Percentiles rank a stretch among this genome's conserved stretches.
phyloP scores from a whole-genome alignment of 2,888 invertebrate genomes.

The Tanytarsus gracilentus region DNA sequence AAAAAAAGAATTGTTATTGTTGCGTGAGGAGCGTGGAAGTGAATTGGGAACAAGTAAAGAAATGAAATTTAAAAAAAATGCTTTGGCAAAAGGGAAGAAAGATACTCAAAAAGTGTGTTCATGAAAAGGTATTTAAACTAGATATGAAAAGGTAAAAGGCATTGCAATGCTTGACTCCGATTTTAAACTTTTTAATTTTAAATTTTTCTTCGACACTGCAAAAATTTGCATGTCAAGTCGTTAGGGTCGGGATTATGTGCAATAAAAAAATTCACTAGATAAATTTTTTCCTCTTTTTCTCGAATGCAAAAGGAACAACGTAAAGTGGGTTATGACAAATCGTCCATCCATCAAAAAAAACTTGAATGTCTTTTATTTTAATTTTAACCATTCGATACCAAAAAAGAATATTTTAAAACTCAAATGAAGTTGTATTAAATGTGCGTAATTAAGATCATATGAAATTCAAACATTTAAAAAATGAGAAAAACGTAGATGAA shows the following conservation, averaged over 20 bases:
- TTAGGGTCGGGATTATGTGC: no score
- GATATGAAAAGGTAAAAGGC: not conserved
- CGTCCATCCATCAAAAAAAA: not conserved
- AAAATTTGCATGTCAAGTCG: no score
- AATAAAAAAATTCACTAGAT: no score
- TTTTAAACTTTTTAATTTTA: no score
- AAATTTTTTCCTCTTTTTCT: no score
- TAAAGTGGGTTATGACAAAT: not conserved
- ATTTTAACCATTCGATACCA: not conserved
- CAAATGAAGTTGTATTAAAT: constrained; percentile 3
- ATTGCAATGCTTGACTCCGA: no score
- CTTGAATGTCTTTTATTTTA: not conserved
- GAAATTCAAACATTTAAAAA: not conserved
- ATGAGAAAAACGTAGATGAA: constrained; percentile 2
- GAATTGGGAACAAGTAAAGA: constrained; percentile 6
- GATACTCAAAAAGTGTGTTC: constrained; percentile 14
- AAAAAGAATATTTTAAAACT: constrained; percentile 8
- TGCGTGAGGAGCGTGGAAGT: not conserved
- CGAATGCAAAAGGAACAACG: no score
- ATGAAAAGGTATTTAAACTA: not conserved
- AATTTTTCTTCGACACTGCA: not conserved
- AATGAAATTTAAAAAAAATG: not conserved
- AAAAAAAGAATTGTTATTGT: constrained; percentile 7
- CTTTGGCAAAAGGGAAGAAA: not conserved
- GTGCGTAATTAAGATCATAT: constrained; percentile 11